Evolutionary conservation across 2,113 vertebrate species (phyloP).

Genomic region (Myotis brandtii): DNA sequence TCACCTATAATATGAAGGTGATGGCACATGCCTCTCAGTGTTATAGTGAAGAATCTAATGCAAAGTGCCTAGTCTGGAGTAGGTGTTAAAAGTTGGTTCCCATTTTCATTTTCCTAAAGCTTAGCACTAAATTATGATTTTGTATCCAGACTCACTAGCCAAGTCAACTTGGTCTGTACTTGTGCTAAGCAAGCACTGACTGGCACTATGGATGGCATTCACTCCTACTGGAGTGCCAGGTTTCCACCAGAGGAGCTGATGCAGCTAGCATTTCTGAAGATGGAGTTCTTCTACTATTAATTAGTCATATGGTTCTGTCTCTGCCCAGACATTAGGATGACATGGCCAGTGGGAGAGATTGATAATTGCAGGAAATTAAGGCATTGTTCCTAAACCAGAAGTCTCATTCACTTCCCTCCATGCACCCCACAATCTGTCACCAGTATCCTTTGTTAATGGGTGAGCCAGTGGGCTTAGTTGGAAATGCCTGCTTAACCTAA

Average conservation of each 20-base stretch:
- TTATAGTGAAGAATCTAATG: not conserved
- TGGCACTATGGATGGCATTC: not conserved
- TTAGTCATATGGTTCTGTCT: slow-evolving; percentile 8
- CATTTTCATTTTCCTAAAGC: slow-evolving; percentile 26
- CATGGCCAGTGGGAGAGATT: not conserved
- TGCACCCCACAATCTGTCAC: not conserved
- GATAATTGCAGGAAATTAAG: not conserved
- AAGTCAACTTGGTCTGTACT: not conserved
- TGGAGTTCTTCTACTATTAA: not conserved
- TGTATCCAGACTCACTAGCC: not conserved
- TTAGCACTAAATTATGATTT: not conserved
- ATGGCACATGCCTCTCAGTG: not conserved
- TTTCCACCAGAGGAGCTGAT: not conserved
- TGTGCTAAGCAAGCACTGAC: not conserved
- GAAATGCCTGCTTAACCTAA: not conserved
- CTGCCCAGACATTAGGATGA: not conserved
- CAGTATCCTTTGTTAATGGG: not conserved
- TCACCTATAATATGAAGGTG: not conserved
- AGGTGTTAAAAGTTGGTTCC: not conserved
- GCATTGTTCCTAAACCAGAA: not conserved
- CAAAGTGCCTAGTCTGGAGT: not conserved
- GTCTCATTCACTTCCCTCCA: not conserved
- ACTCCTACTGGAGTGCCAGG: not conserved
- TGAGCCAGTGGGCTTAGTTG: not conserved
- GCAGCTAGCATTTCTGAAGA: not conserved